phyloP scores from a whole-genome alignment of 2,888 invertebrate genomes.

The Capitulum mitella region DNA sequence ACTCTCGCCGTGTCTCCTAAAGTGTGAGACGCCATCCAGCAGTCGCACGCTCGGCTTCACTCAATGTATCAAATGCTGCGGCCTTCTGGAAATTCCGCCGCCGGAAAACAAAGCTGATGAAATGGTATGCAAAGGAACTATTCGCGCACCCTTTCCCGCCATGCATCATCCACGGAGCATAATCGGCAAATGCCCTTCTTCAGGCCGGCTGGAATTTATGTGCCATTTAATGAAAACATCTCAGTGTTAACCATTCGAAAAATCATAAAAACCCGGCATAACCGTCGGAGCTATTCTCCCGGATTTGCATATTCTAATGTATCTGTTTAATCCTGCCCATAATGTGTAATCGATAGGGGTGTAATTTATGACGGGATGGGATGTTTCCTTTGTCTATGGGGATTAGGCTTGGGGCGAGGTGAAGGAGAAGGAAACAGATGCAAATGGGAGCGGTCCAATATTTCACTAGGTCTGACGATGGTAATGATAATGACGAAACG shows the following conservation, averaged over 20 bases:
- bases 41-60: not conserved
- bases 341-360: conserved; percentile 14
- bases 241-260: conserved; percentile 24
- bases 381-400: conserved; percentile 25
- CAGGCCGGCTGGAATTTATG: not conserved
- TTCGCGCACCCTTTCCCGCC: not conserved
- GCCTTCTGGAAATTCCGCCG: not conserved
- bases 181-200: conserved; percentile 1
- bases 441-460: not conserved
- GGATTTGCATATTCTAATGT: conserved; percentile 20
- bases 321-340: conserved; percentile 13
- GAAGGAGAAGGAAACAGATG: not conserved
- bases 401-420: not conserved
- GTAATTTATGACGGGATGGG: conserved; percentile 16
- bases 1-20: too few species aligned
- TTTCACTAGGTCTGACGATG: not conserved
- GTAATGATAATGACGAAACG: conserved; percentile 10
- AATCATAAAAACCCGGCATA: conserved; percentile 15
- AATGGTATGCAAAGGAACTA: conserved; percentile 7
- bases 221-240: conserved; percentile 23
- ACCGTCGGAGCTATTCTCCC: not conserved
- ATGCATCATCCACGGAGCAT: not conserved
- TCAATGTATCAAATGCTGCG: not conserved
- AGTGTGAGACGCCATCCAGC: not conserved
- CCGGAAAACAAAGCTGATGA: conserved; percentile 13